Base-by-base conservation (phyloP, 2,797 vertebrate species). In the Sebastes matsubarae region DNA sequence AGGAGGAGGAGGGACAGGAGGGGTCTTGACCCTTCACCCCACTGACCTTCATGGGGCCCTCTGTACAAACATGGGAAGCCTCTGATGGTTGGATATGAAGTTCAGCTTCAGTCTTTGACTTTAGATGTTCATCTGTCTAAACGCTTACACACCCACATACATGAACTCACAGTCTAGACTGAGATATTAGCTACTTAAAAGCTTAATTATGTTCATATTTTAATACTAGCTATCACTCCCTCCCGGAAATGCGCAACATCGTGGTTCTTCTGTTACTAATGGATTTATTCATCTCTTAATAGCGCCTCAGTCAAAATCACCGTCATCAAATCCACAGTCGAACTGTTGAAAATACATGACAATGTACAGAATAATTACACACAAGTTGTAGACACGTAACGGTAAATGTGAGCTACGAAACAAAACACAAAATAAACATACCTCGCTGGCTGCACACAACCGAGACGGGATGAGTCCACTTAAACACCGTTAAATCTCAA, bases 21-120 rank as follows among this genome's bases (percentile, higher is more conserved):
- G 59, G 77, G 87, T 81, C 59, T 58, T 34, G 68, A 91, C 82
- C 89, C 22, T 57, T 90, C 8, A 86, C 61, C 81, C 25, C 2
- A 8, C 22, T 72, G 86, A 85, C 84, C 89, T 77, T 72, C 8
- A 79, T 7, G 59, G 64, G 72, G 55, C 66, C 60, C 76, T 85
- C 78, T 84, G 68, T 68, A 20, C 71, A 88, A 88, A 89, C 79
- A 89, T 27, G 25, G 59, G 70, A 52, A 70, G 50, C 22, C 64
- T 80, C 61, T 81, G 46, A 78, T 78, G 68, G 67, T 81, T 86
- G 55, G 67, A 85, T 78, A 42, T 74, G 36, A 90, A 77, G 76
- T 86, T 85, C 29, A 80, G 11, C 55, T 75, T 72, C 4, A 54
- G 30, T 38, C 76, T 74, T 69, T 69, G 46, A 60, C 72, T 77